These are phyloP conservation scores for Melikaiella ostensackeni DNA, from an alignment of 2,888 invertebrate genomes.

Conservation along the genomic window DNA sequence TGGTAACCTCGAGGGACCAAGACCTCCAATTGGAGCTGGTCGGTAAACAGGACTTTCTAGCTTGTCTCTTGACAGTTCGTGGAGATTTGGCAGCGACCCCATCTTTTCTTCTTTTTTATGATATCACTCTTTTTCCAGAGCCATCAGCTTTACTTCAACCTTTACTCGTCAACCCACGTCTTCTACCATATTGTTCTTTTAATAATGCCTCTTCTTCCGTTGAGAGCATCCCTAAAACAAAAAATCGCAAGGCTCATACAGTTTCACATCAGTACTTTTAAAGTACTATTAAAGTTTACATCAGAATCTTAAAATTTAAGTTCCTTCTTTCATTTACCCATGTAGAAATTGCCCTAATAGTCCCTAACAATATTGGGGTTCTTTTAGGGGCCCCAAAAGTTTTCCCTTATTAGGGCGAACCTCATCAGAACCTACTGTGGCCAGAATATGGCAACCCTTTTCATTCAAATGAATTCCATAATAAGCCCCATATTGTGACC, in stretches of 20 bases:
- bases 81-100: constrained; percentile 84
- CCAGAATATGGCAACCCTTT: too few relatives aligned
- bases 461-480: too few relatives aligned
- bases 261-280: background rate
- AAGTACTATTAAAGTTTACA: background rate
- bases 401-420: too few relatives aligned
- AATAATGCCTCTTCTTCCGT: constrained; percentile 13
- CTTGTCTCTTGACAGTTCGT: constrained; percentile 79
- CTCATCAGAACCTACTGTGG: too few relatives aligned
- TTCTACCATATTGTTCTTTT: background rate
- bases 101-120: constrained; percentile 69
- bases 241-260: background rate
- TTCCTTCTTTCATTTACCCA: too few relatives aligned
- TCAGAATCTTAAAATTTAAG: background rate
- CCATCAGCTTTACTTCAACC: constrained; percentile 3
- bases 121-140: constrained; percentile 19
- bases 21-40: constrained; percentile 67
- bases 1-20: constrained; percentile 69
- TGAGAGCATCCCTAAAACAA: constrained; percentile 17
- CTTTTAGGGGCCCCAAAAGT: too few relatives aligned
- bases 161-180: background rate
- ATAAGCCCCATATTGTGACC: too few relatives aligned
- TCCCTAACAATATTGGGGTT: too few relatives aligned
- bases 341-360: too few relatives aligned
- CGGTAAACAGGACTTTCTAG: constrained; percentile 69